These are phyloP conservation scores for Epizoanthus fatuus DNA, from an alignment of 92 coral and sea anemone species.

Conservation along the genomic window DNA sequence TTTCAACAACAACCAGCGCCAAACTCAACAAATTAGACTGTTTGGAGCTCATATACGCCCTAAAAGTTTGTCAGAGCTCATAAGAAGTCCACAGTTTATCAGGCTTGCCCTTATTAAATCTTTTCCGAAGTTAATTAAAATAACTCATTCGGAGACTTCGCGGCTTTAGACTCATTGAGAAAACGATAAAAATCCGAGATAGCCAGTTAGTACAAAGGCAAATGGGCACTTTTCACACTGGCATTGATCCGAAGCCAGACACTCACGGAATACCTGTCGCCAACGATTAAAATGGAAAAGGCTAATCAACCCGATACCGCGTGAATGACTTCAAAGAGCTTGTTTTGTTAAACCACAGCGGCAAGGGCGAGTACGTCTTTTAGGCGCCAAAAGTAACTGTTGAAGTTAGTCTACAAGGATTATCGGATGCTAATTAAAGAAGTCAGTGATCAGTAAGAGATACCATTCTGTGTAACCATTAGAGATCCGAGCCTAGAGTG, in stretches of 20 bases:
- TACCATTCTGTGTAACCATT: constrained; percentile 37
- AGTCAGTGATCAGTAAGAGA: constrained; percentile 49
- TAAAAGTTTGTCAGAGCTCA: not conserved
- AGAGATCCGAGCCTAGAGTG: not conserved
- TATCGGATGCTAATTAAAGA: constrained; percentile 67
- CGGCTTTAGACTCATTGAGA: constrained; percentile 47
- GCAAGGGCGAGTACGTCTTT: constrained; percentile 46
- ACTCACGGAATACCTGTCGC: constrained; percentile 39
- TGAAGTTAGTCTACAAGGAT: constrained; percentile 61
- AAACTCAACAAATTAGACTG: not conserved
- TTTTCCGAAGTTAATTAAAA: constrained; percentile 41
- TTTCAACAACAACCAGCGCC: not conserved
- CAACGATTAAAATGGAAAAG: constrained; percentile 26
- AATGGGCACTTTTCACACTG: constrained; percentile 7
- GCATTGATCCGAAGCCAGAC: constrained; percentile 50
- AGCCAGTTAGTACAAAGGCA: constrained; percentile 36
- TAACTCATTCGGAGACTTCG: constrained; percentile 38
- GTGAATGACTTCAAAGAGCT: constrained; percentile 42
- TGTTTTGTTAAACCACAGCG: constrained; percentile 51
- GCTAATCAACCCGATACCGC: constrained; percentile 43
- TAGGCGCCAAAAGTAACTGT: constrained; percentile 70
- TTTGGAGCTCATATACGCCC: not conserved
- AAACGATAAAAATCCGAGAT: constrained; percentile 41
- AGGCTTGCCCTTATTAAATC: constrained; percentile 26
- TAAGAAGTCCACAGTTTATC: not conserved